A percentile compares a stretch with the other conserved stretches of the same genome.
Evolutionary conservation across 2,888 invertebrate species (phyloP).

Genomic region (Leptinotarsa juncta): DNA sequence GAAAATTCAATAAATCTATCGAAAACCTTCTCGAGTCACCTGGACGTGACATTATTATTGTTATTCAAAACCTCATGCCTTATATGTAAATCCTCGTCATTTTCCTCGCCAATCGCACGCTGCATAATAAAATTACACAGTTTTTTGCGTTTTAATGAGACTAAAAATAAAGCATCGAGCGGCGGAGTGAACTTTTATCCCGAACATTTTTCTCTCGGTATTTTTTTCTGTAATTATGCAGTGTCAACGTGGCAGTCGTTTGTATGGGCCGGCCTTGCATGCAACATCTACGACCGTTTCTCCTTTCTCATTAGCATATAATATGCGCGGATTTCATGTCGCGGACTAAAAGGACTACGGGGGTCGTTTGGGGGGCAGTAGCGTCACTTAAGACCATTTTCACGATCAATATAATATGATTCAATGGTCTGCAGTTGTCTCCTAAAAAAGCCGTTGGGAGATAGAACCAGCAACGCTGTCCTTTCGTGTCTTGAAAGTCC

Average conservation of each 20-base stretch:
- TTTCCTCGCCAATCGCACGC: neutral
- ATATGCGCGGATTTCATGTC: constrained; percentile 44
- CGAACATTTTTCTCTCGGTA: constrained; percentile 22
- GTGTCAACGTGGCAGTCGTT: constrained; percentile 43
- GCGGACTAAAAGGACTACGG: neutral
- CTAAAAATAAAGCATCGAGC: constrained; percentile 18
- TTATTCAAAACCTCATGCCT: neutral
- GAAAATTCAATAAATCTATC: too few species aligned
- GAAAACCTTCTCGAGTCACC: too few species aligned
- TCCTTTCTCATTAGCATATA: constrained; percentile 46
- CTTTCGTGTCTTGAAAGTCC: too few species aligned
- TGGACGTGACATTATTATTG: constrained; percentile 3
- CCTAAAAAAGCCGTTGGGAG: too few species aligned
- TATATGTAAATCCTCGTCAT: constrained; percentile 6
- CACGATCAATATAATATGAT: neutral
- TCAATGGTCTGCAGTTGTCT: too few species aligned
- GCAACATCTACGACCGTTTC: constrained; percentile 26
- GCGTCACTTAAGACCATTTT: constrained; percentile 2
- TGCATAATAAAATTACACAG: constrained; percentile 19
- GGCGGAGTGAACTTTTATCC: constrained; percentile 21
- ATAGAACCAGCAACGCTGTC: too few species aligned
- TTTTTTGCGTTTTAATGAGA: constrained; percentile 21
- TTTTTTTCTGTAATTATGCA: constrained; percentile 44
- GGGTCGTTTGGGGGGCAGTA: constrained; percentile 11
- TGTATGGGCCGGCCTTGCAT: constrained; percentile 23